phyloP scores from a whole-genome alignment of 2,888 invertebrate species.

The Diplazon laetatorius region DNA sequence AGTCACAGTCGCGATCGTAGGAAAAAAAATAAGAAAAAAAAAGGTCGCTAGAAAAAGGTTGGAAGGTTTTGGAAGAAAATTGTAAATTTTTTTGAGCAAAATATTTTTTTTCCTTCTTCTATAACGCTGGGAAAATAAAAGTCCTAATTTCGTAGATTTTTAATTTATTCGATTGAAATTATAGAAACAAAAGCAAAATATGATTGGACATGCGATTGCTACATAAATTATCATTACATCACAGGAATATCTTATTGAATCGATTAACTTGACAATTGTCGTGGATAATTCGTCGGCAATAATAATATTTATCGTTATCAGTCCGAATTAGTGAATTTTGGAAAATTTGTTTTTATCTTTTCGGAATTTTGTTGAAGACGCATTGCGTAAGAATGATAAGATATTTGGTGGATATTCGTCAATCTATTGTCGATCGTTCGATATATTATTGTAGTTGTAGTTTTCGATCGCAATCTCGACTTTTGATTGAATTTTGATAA shows the following conservation, averaged over 20 bases:
- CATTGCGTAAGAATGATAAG: background rate
- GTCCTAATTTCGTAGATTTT: too few species aligned
- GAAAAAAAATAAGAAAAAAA: too few species aligned
- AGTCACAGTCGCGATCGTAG: too few species aligned
- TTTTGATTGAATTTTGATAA: conserved; percentile 3
- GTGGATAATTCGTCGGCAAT: background rate
- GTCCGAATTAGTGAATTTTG: background rate
- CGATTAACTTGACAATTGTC: background rate
- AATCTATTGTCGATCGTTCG: background rate
- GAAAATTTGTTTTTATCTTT: background rate
- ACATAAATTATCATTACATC: conserved; percentile 7
- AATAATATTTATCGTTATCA: background rate
- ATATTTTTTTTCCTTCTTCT: too few species aligned
- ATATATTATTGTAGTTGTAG: background rate
- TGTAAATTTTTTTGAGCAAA: too few species aligned
- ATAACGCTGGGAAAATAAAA: too few species aligned
- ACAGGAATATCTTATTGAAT: conserved; percentile 1
- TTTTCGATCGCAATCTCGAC: background rate
- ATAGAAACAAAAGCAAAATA: too few species aligned
- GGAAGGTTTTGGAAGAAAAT: too few species aligned
- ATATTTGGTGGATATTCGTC: background rate
- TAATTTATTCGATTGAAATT: too few species aligned
- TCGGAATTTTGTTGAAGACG: background rate
- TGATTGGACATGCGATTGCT: background rate
- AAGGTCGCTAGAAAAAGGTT: too few species aligned